Conservation (phyloP, 2,888 invertebrate species). For the Cyaniris semiargus region DNA sequence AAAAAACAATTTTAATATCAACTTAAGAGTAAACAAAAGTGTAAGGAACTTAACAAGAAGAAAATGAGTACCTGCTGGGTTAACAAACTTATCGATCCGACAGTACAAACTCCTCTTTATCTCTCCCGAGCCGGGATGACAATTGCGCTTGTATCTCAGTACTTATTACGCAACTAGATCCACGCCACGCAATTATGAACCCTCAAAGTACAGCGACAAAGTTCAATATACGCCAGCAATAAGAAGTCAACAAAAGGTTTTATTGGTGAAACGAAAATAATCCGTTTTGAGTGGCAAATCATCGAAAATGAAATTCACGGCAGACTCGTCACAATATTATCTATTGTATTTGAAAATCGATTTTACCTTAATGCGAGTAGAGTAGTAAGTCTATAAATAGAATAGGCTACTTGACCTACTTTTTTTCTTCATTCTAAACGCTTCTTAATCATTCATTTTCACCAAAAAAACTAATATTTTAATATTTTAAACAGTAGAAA, state of each 20-base stretch:
- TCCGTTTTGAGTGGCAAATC: conserved; percentile 6
- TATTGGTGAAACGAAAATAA: conserved; percentile 20
- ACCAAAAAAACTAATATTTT: too few relatives aligned
- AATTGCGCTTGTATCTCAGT: conserved; percentile 26
- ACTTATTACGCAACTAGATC: conserved; percentile 28
- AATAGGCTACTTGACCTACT: too few relatives aligned
- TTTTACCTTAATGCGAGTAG: not conserved
- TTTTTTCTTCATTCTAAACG: too few relatives aligned
- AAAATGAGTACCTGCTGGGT: conserved; percentile 11
- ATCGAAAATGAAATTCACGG: conserved; percentile 16
- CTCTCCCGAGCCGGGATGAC: conserved; percentile 25
- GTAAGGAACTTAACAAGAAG: not conserved
- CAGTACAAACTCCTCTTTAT: conserved; percentile 27
- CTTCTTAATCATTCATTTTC: too few relatives aligned
- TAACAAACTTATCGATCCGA: conserved; percentile 21
- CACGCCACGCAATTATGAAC: not conserved
- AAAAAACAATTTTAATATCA: not conserved
- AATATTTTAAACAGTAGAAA: too few relatives aligned
- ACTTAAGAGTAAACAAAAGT: not conserved
- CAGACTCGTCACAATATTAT: not conserved
- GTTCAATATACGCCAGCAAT: not conserved
- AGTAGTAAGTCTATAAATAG: too few relatives aligned
- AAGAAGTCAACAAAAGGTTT: conserved; percentile 11
- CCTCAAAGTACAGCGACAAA: not conserved
- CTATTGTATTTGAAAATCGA: conserved; percentile 5